Evolutionary conservation across 2,113 vertebrate species (phyloP).

Genomic region (Nothoprocta perdicaria): DNA sequence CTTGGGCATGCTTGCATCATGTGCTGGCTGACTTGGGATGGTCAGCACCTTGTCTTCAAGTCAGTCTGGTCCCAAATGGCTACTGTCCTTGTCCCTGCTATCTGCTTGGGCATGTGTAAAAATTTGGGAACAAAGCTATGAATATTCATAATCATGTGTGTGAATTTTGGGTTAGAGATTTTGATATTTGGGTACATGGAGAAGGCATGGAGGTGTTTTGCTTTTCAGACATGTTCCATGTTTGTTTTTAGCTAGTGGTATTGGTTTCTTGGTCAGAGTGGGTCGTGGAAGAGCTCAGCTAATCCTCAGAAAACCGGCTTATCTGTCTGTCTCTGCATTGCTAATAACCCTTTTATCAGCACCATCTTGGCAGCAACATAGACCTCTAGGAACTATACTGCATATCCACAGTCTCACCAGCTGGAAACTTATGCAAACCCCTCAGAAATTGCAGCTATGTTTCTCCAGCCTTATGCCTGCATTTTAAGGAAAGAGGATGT

Average conservation of each 20-base stretch:
- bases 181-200: neutral
- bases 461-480: conserved; percentile 10
- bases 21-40: neutral
- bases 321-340: conserved; percentile 38
- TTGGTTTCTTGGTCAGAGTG: neutral
- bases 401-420: conserved; percentile 23
- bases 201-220: neutral
- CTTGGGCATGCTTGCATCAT: neutral
- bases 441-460: conserved; percentile 18
- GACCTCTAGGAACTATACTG: neutral
- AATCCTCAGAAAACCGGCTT: conserved; percentile 4
- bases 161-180: neutral
- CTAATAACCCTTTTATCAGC: conserved; percentile 4
- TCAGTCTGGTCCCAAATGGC: neutral
- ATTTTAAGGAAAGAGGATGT: neutral
- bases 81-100: neutral
- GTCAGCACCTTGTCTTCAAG: neutral
- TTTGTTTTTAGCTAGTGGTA: neutral
- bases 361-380: neutral
- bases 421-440: conserved; percentile 46
- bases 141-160: neutral
- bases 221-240: neutral
- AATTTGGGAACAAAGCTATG: neutral
- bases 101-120: neutral
- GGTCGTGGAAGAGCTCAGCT: conserved; percentile 6